Base-by-base conservation (phyloP, 37 sponge, comb jelly and placozoan species). In the Cladorhizidae sp. region DNA sequence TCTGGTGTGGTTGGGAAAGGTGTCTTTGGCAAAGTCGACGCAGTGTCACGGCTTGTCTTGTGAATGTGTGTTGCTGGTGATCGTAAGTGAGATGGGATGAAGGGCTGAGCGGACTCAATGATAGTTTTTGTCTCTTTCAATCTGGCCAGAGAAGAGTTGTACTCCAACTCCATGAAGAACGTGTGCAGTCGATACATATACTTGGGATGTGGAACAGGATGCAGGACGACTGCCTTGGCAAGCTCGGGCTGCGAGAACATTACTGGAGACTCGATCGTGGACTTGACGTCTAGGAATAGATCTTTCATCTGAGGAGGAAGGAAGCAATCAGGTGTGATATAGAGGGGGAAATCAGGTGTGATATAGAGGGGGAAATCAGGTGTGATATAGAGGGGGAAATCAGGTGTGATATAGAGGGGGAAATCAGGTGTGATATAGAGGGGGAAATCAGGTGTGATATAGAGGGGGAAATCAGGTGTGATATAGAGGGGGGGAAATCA, bases 101-200 rank as follows among this genome's bases (percentile, higher is more conserved):
- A 87, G 32, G 87, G 88, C 3, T 70, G 72, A 1, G 75, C 25
- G 12, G 51, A 32, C 2, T 49, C 40, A 14, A 87, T 83, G 18
- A 49, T 45, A 21, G 49, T 43, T 0, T 0, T 17, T 3, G 43
- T 22, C 1, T 33, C 21, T n/a, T 62, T 59, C 3, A 74, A 57
- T 70, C 23, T 49, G 18, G 51, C 70, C 51, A 82, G 40, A 40
- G 83, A 62, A 31, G 55, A 25, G 33, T 88, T 88, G 79, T 83
- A 82, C 40, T 70, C 54, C 0, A 88, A 38, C 37, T 88, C 83
- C 29, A 62, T 71, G 76, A 79, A 84, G 73, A 62, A 91, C 23
- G 70, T 79, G 63, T 87, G 77, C 2, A 91, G 67, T 35, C 84
- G 76, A 63, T 91, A 91, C 71, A 91, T 74, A 39, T 67, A 80